phyloP scores from a whole-genome alignment of 2,113 vertebrate species.

The Columbina picui region DNA sequence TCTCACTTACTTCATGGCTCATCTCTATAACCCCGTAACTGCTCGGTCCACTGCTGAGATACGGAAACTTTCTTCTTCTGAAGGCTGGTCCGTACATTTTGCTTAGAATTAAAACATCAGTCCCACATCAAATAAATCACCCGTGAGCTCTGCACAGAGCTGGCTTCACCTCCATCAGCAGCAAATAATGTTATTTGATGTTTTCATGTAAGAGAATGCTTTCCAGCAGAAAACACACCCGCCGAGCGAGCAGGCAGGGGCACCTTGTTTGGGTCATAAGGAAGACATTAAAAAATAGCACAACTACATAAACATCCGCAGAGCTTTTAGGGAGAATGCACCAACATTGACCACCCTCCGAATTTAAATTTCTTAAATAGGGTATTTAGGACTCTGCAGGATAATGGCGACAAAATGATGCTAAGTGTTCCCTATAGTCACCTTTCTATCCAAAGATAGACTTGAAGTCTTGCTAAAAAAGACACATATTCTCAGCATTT shows the following conservation, averaged over 20 bases:
- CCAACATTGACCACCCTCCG: accelerated
- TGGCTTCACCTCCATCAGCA: neutral
- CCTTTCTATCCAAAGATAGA: neutral
- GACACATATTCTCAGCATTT: neutral
- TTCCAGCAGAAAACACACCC: neutral
- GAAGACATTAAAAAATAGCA: neutral
- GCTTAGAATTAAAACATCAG: neutral
- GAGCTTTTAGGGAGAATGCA: neutral
- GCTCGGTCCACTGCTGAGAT: neutral
- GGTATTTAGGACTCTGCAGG: neutral
- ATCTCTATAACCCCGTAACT: neutral
- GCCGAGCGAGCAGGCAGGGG: neutral
- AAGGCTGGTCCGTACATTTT: neutral
- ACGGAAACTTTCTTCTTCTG: neutral
- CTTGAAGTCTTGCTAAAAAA: neutral
- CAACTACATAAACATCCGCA: accelerated
- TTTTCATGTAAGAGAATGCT: neutral
- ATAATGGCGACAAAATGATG: accelerated
- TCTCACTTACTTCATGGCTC: neutral
- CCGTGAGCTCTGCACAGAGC: neutral
- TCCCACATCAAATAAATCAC: neutral
- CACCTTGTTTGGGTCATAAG: neutral
- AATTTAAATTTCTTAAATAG: neutral
- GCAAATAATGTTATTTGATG: neutral
- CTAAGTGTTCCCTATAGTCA: neutral